Evolutionary conservation across 2,113 vertebrate species (phyloP).

Genomic region (Propithecus coquereli): DNA sequence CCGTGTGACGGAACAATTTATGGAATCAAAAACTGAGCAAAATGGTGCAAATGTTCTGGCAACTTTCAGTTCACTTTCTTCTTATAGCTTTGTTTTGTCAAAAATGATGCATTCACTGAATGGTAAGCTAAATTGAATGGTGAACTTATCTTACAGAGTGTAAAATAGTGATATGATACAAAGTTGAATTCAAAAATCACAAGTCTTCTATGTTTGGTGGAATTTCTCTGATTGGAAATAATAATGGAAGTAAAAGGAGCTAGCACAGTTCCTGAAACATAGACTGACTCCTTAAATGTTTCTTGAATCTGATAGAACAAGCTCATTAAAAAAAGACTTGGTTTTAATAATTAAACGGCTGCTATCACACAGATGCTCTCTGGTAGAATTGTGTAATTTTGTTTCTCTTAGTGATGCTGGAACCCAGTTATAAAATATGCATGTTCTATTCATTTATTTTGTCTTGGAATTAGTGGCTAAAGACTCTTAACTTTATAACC

Average conservation of each 20-base stretch:
- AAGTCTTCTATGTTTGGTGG: background rate
- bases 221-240: background rate
- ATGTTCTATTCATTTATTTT: conserved; percentile 72
- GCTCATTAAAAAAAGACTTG: conserved; percentile 36
- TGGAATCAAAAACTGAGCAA: conserved; percentile 48
- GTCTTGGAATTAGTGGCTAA: conserved; percentile 54
- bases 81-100: background rate
- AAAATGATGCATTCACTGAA: background rate
- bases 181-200: background rate
- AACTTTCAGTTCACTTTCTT: conserved; percentile 23
- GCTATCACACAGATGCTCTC: conserved; percentile 54
- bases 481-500: conserved; percentile 54
- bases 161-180: background rate
- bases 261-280: background rate
- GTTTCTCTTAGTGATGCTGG: conserved; percentile 65
- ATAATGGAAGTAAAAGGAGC: background rate
- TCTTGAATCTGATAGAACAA: background rate
- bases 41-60: conserved; percentile 1
- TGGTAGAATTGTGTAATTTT: conserved; percentile 71
- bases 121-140: conserved; percentile 3
- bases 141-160: background rate
- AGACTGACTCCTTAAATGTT: background rate
- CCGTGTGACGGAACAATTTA: conserved; percentile 38
- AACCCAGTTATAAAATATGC: conserved; percentile 71
- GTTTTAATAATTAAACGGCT: conserved; percentile 79